phyloP scores from a whole-genome alignment of 2,113 vertebrate species.

The Istiophorus platypterus region DNA sequence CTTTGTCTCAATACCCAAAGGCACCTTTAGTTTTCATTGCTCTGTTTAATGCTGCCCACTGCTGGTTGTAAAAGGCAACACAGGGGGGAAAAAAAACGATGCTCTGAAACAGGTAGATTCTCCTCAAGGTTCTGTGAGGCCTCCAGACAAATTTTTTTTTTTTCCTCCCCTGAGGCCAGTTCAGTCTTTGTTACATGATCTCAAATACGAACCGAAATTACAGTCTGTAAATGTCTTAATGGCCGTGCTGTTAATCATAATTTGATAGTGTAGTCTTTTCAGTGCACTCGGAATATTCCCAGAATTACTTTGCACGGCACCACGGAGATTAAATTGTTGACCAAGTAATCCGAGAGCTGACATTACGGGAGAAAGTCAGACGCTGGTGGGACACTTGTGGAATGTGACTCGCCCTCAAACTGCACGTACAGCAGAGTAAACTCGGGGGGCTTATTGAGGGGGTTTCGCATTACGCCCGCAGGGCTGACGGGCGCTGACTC shows the following conservation, averaged over 20 bases:
- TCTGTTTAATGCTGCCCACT: slow-evolving; percentile 75
- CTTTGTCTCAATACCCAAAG: slow-evolving; percentile 1
- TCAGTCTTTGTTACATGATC: not conserved
- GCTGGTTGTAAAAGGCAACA: slow-evolving; percentile 55
- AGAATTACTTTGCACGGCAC: not conserved
- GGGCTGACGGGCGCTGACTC: slow-evolving; percentile 72
- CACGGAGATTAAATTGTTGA: slow-evolving; percentile 5
- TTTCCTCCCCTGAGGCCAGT: not conserved
- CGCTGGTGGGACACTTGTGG: slow-evolving; percentile 24
- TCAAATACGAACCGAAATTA: not conserved
- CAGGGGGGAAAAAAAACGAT: slow-evolving; percentile 9
- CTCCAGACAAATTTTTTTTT: not conserved
- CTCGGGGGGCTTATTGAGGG: slow-evolving; percentile 27
- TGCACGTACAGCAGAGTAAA: slow-evolving; percentile 47
- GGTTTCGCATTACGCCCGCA: slow-evolving; percentile 65
- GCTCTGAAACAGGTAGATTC: not conserved
- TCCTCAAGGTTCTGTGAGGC: not conserved
- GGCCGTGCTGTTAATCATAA: not conserved
- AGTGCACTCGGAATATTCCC: not conserved
- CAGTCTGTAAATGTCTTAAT: not conserved
- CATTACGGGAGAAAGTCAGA: slow-evolving; percentile 11
- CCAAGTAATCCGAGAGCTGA: not conserved
- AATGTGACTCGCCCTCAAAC: slow-evolving; percentile 44
- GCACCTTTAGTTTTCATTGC: slow-evolving; percentile 29
- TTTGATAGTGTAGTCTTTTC: not conserved